A percentile compares a stretch with the other conserved stretches of the same genome.
phyloP scores from a whole-genome alignment of 2,797 vertebrate genomes.

The Sciurus vulgaris region DNA sequence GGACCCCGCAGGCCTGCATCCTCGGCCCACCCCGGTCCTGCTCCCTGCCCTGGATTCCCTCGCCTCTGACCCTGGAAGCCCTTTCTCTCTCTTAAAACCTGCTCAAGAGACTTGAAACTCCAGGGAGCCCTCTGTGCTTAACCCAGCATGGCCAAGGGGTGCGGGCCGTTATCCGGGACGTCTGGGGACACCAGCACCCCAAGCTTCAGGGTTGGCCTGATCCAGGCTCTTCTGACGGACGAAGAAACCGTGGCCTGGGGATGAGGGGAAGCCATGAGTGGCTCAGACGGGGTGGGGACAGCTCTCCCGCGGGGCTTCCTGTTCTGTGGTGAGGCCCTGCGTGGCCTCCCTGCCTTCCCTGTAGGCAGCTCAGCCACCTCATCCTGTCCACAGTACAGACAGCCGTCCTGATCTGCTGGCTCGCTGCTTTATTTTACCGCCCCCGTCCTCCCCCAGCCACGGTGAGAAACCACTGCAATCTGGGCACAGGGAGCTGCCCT shows the following conservation, averaged over 20 bases:
- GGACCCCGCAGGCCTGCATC: no score
- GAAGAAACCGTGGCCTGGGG: not conserved
- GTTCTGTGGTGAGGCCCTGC: not conserved
- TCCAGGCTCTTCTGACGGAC: not conserved
- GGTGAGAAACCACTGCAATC: not conserved
- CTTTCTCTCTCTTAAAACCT: not conserved
- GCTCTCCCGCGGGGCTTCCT: accelerated
- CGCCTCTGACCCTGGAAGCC: not conserved
- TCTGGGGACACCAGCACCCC: not conserved
- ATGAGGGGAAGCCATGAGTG: not conserved
- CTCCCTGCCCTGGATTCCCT: not conserved
- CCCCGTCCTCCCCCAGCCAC: accelerated
- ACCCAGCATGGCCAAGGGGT: not conserved
- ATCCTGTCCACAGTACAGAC: no score
- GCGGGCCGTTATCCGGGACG: accelerated
- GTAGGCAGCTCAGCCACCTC: not conserved
- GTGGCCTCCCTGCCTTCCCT: no score
- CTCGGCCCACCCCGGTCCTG: no score
- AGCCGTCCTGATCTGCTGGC: not conserved
- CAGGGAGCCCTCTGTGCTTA: not conserved
- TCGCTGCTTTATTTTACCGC: accelerated
- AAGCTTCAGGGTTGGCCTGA: not conserved
- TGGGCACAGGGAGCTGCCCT: accelerated
- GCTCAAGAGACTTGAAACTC: not conserved
- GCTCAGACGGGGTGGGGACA: no score